Evolutionary conservation across 2,113 vertebrate species (phyloP).

Genomic region (Pipa parva): DNA sequence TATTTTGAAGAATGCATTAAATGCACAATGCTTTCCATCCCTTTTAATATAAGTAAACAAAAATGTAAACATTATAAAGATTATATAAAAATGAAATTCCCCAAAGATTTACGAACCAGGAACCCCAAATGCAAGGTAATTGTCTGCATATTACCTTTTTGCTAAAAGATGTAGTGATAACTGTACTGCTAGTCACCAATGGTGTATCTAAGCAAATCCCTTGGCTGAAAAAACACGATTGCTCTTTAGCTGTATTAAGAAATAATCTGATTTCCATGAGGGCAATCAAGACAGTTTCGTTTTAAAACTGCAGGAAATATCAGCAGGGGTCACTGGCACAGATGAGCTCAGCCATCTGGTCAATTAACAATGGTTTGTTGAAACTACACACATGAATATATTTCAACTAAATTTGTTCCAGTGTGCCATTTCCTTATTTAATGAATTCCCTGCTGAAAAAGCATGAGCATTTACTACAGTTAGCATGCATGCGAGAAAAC

Average conservation of each 20-base stretch:
- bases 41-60: too few relatives aligned
- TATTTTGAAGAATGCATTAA: too few relatives aligned
- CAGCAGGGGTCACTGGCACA: constrained; percentile 6
- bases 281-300: not conserved
- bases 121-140: too few relatives aligned
- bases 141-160: too few relatives aligned
- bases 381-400: constrained; percentile 8
- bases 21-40: too few relatives aligned
- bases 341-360: constrained; percentile 3
- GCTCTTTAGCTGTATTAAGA: not conserved
- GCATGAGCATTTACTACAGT: not conserved
- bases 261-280: not conserved
- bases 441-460: not conserved
- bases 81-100: too few relatives aligned
- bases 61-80: too few relatives aligned
- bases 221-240: too few relatives aligned
- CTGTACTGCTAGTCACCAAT: too few relatives aligned
- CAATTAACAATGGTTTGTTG: constrained; percentile 21
- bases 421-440: not conserved
- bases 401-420: not conserved
- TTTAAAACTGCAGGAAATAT: not conserved
- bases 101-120: too few relatives aligned
- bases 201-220: too few relatives aligned
- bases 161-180: too few relatives aligned
- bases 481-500: not conserved